Conservation (phyloP, 2,888 invertebrate genomes). For the Galerucella pusilla region DNA sequence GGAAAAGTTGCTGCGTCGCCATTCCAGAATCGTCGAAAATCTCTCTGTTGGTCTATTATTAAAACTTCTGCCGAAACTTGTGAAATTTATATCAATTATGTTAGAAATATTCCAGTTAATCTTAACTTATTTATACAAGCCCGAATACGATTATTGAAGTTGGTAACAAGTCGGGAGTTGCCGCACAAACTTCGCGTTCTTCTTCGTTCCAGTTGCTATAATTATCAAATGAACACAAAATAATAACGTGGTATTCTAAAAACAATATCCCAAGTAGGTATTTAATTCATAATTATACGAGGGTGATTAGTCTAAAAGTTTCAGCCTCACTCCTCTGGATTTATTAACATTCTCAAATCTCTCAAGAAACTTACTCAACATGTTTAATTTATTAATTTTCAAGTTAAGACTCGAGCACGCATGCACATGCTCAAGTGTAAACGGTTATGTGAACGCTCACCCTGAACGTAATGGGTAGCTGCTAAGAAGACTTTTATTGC, state of each 20-base stretch:
- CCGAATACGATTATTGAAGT: constrained; percentile 15
- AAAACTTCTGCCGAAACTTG: constrained; percentile 42
- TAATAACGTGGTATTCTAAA: background rate
- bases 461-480: no score
- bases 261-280: background rate
- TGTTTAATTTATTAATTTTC: no score
- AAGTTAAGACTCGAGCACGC: no score
- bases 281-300: no score
- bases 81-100: constrained; percentile 49
- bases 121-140: constrained; percentile 40
- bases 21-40: constrained; percentile 37
- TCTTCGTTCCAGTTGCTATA: background rate
- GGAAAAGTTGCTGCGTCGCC: constrained; percentile 7
- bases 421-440: no score
- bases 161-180: constrained; percentile 12
- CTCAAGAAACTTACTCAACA: no score
- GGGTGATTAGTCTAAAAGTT: no score
- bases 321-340: no score
- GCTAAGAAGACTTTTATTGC: no score
- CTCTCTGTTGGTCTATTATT: constrained; percentile 43
- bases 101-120: constrained; percentile 43
- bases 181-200: constrained; percentile 7
- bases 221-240: constrained; percentile 8
- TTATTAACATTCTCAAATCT: no score
- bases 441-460: no score